Conservation (phyloP, 2,113 vertebrate species). For the Python bivittatus region DNA sequence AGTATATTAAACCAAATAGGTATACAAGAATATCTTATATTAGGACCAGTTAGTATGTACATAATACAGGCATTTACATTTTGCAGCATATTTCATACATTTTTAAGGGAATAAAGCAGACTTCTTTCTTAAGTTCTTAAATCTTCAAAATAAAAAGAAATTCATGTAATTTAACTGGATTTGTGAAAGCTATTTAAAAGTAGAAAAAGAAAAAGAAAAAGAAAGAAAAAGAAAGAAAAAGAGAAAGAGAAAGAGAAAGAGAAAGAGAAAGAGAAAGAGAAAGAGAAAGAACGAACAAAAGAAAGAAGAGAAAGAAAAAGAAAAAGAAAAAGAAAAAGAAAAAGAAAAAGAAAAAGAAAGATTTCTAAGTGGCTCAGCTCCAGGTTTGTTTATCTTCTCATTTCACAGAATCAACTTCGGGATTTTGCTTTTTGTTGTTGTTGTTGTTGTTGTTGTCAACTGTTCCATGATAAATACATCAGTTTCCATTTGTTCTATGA, state of each 20-base stretch:
- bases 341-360: not conserved
- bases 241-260: not conserved
- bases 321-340: not conserved
- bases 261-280: not conserved
- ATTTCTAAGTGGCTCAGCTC: not conserved
- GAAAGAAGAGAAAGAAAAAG: not conserved
- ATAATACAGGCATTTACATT: too few relatives aligned
- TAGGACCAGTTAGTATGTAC: too few relatives aligned
- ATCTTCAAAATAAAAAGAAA: too few relatives aligned
- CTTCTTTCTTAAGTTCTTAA: too few relatives aligned
- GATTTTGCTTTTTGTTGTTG: not conserved
- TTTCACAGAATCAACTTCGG: not conserved
- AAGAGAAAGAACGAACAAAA: too few relatives aligned
- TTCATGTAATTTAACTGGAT: too few relatives aligned
- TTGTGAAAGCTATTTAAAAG: too few relatives aligned
- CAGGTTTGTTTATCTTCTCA: not conserved
- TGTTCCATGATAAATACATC: constrained; percentile 10
- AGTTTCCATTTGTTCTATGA: constrained; percentile 29
- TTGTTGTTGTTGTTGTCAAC: not conserved
- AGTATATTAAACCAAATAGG: too few relatives aligned
- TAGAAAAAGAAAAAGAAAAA: too few relatives aligned
- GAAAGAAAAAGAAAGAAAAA: not conserved
- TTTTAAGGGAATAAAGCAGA: too few relatives aligned
- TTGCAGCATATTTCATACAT: too few relatives aligned
- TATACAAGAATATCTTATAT: too few relatives aligned